A percentile compares a stretch with the other conserved stretches of the same genome.
These are phyloP conservation scores for Microtus richardsoni DNA, from an alignment of 2,113 vertebrate species.

Conservation along the genomic window DNA sequence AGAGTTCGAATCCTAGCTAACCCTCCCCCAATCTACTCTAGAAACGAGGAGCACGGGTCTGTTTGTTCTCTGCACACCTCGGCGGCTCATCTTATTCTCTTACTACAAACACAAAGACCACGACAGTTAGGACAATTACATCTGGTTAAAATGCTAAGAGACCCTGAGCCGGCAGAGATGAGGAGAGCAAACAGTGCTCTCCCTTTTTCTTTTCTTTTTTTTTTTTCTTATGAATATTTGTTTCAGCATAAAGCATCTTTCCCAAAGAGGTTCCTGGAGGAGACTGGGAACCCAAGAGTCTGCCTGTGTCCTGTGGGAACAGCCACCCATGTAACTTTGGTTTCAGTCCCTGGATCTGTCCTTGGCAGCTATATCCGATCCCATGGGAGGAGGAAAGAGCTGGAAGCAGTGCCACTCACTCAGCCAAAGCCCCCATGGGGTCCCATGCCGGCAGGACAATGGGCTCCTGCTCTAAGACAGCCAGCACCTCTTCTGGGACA, in stretches of 20 bases:
- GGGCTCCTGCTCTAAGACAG: slow-evolving; percentile 94
- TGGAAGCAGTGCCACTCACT: slow-evolving; percentile 85
- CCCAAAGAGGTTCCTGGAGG: slow-evolving; percentile 77
- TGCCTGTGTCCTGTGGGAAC: slow-evolving; percentile 51
- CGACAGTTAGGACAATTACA: slow-evolving; percentile 59
- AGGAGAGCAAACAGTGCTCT: slow-evolving; percentile 61
- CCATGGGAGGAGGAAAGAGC: slow-evolving; percentile 55
- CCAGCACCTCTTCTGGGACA: slow-evolving; percentile 90
- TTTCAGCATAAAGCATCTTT: slow-evolving; percentile 79
- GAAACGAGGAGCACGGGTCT: slow-evolving; percentile 24
- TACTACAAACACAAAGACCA: slow-evolving; percentile 45
- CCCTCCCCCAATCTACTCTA: slow-evolving; percentile 49
- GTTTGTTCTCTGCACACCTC: background rate
- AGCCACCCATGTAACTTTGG: slow-evolving; percentile 81
- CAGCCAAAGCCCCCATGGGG: slow-evolving; percentile 97
- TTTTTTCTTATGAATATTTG: slow-evolving; percentile 72
- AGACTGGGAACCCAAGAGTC: slow-evolving; percentile 61
- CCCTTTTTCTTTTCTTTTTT: background rate
- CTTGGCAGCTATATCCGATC: slow-evolving; percentile 81
- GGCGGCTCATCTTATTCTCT: slow-evolving; percentile 19
- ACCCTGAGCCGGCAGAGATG: slow-evolving; percentile 70
- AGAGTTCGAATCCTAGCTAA: slow-evolving; percentile 40
- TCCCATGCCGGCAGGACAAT: slow-evolving; percentile 97
- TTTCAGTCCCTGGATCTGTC: slow-evolving; percentile 82
- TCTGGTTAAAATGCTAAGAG: slow-evolving; percentile 71